Base-by-base conservation (phyloP, 2,888 invertebrate genomes). In the Trachelus tabidus region DNA sequence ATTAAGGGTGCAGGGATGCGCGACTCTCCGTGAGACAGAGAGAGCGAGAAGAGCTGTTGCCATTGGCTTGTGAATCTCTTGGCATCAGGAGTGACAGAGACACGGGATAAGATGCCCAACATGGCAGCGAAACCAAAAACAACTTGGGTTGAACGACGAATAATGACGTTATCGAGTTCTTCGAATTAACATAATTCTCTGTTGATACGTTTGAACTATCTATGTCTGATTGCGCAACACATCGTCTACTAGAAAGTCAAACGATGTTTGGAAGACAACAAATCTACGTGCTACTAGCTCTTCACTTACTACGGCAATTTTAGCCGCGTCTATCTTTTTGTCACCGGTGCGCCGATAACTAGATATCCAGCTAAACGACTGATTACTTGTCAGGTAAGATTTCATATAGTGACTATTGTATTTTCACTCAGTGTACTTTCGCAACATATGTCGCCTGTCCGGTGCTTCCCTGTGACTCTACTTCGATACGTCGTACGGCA, bases 121-220 rank as follows among this genome's bases (percentile, higher is more conserved):
- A 74, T 74, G 74, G 74, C 74, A 34, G 33, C 74, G 34, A 34
- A 23, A 74, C 74, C 74, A 74, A 74, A 74, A 74, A 74, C 74
- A 74, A 74, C 74, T 74, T 12, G 30, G 31, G n/a, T 35, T 35
- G 35, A 74, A n/a, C 74, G 35, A n/a, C 74, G 30, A 74, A 74
- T 40, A 74, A 35, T 23, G 74, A 33, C 15, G 71, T 34, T 33
- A 30, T 34, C 33, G 71, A 9, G 71, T 71, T 34, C 34, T 34
- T 71, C 71, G 71, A 71, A 71, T 71, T 71, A 71, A 71, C 71
- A 71, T 71, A 71, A 71, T 71, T 71, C 71, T 71, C 71, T 34
- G 71, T 34, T 31, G 71, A 71, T 23, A 71, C 33, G 1, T 23
- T 56, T 56, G 2, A 56, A 56, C 56, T 56, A 56, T 23, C 56